A percentile compares a stretch with the other conserved stretches of the same genome.
These are phyloP conservation scores for Drosophila pallidifrons DNA, from an alignment of 1,140 invertebrate genomes.

Conservation along the genomic window DNA sequence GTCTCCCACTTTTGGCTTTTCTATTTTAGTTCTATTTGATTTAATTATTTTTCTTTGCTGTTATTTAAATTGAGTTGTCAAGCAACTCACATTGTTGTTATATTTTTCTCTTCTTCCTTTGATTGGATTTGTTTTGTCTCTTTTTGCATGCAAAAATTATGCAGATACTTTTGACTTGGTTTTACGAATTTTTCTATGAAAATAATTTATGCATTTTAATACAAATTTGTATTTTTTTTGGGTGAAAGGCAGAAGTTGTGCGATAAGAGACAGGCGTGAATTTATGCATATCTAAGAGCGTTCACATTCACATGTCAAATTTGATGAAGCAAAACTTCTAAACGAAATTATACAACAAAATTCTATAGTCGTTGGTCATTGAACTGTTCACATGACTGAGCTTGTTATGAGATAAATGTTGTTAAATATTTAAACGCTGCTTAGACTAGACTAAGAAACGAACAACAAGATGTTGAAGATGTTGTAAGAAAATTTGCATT, in stretches of 20 bases:
- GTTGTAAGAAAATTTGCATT: background rate
- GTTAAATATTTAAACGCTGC: constrained; percentile 6
- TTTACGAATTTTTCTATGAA: constrained; percentile 45
- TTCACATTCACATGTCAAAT: background rate
- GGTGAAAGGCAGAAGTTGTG: constrained; percentile 35
- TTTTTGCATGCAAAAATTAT: constrained; percentile 54
- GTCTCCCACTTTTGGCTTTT: constrained; percentile 6
- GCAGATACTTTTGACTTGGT: constrained; percentile 55
- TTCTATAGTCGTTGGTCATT: constrained; percentile 44
- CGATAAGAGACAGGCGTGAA: constrained; percentile 37
- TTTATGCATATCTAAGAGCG: constrained; percentile 35
- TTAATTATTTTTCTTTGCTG: constrained; percentile 35
- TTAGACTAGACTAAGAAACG: background rate
- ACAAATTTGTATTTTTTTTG: background rate
- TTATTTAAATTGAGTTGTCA: constrained; percentile 55
- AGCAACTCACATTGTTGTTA: constrained; percentile 47
- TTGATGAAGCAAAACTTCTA: background rate
- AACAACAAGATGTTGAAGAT: background rate
- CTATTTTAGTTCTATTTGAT: constrained; percentile 59
- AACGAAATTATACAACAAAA: constrained; percentile 2
- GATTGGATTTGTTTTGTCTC: constrained; percentile 33
- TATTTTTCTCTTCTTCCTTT: constrained; percentile 21
- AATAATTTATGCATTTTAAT: constrained; percentile 62
- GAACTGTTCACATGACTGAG: constrained; percentile 26
- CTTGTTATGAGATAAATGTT: background rate